Percentiles rank a stretch among this genome's conserved stretches.
Evolutionary conservation across 2,797 vertebrate species (phyloP).

Genomic region (Diplodus puntazzo): DNA sequence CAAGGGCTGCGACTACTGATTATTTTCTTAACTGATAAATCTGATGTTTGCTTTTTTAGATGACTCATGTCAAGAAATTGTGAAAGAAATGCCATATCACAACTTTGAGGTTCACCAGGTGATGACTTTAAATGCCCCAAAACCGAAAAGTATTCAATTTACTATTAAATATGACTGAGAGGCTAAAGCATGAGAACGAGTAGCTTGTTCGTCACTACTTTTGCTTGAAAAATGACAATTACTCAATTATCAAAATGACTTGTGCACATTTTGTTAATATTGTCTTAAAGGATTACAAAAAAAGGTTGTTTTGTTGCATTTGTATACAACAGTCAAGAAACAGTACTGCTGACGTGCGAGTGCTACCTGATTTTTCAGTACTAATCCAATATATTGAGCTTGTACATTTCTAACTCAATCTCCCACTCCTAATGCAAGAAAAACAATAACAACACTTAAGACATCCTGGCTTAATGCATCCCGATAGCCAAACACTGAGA

Average conservation of each 20-base stretch:
- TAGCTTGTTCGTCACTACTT: neutral
- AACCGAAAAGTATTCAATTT: neutral
- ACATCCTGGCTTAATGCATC: conserved; percentile 17
- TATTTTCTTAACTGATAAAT: neutral
- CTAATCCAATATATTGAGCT: conserved; percentile 4
- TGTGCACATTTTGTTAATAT: neutral
- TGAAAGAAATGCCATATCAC: no score
- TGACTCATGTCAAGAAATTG: neutral
- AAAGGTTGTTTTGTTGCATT: neutral
- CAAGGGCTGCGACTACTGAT: neutral
- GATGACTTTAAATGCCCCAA: neutral
- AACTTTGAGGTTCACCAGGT: no score
- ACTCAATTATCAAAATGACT: neutral
- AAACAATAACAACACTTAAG: conserved; percentile 19
- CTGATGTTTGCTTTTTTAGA: neutral
- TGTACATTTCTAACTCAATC: neutral
- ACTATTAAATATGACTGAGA: no score
- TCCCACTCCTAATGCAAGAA: neutral
- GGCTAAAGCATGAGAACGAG: neutral
- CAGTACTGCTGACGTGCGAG: neutral
- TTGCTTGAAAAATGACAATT: neutral
- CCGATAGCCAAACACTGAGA: conserved; percentile 16
- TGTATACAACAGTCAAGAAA: neutral
- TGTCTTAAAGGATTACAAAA: neutral
- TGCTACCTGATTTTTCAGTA: neutral